Conservation (phyloP, 2,113 vertebrate genomes). For the Ancistrus triradiatus region DNA sequence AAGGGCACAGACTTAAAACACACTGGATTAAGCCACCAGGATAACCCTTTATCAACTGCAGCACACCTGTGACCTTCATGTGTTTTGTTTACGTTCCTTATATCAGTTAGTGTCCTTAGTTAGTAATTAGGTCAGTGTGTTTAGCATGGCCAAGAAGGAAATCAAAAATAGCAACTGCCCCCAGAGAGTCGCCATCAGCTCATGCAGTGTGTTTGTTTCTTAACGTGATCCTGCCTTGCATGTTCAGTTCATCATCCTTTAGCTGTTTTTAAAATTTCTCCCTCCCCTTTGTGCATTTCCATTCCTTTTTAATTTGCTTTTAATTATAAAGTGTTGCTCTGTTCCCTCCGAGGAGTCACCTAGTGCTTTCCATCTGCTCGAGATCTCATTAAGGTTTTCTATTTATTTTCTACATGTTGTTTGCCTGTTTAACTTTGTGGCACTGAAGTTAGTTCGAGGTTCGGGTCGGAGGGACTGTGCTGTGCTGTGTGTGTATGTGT, state of each 20-base stretch:
- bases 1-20: too few species aligned
- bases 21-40: neutral
- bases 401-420: slow-evolving; percentile 31
- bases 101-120: neutral
- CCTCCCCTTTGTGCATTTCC: slow-evolving; percentile 16
- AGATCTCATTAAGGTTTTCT: slow-evolving; percentile 32
- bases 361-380: slow-evolving; percentile 56
- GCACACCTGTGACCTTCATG: neutral
- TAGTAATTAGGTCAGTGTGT: neutral
- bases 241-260: neutral
- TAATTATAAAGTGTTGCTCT: slow-evolving; percentile 28
- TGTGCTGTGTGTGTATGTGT: slow-evolving; percentile 14
- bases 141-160: neutral
- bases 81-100: neutral
- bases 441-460: slow-evolving; percentile 41
- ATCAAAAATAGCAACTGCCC: neutral
- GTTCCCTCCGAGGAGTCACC: slow-evolving; percentile 46
- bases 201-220: slow-evolving; percentile 1
- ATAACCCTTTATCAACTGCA: neutral
- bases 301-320: slow-evolving; percentile 16
- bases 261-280: neutral
- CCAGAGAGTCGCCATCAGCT: too few species aligned
- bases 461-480: neutral
- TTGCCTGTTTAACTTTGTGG: slow-evolving; percentile 14
- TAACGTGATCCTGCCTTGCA: too few species aligned